These are phyloP conservation scores for Oncopeltus fasciatus DNA, from an alignment of 1,140 invertebrate species.

Conservation along the genomic window DNA sequence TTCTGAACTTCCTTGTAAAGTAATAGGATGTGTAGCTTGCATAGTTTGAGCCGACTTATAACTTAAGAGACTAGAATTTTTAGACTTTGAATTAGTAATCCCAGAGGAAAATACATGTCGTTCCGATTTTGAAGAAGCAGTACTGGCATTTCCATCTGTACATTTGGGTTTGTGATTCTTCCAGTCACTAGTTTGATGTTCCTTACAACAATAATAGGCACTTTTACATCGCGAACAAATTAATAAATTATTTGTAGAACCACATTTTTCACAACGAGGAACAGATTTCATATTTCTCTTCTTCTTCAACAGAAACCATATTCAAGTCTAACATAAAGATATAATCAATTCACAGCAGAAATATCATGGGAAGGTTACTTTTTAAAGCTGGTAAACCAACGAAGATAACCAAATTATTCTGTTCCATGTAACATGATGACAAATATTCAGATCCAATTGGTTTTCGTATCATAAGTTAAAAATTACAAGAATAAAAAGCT, in stretches of 20 bases:
- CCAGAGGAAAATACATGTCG: neutral
- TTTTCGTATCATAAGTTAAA: no score
- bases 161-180: slow-evolving; percentile 49
- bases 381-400: no score
- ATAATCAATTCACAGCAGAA: neutral
- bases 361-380: no score
- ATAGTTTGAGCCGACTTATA: neutral
- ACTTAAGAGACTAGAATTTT: slow-evolving; percentile 12
- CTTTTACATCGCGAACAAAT: slow-evolving; percentile 56
- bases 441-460: no score
- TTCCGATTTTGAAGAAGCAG: neutral
- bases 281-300: slow-evolving; percentile 17
- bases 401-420: no score
- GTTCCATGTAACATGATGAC: no score
- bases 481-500: no score
- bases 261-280: slow-evolving; percentile 46
- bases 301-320: neutral
- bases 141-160: slow-evolving; percentile 5
- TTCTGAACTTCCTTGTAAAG: slow-evolving; percentile 50
- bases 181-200: slow-evolving; percentile 65
- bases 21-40: slow-evolving; percentile 30
- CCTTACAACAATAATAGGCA: slow-evolving; percentile 60
- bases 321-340: neutral
- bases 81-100: neutral
- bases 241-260: slow-evolving; percentile 45